Conservation (phyloP, 2,797 vertebrate genomes). For the Pseudochirops cupreus region DNA sequence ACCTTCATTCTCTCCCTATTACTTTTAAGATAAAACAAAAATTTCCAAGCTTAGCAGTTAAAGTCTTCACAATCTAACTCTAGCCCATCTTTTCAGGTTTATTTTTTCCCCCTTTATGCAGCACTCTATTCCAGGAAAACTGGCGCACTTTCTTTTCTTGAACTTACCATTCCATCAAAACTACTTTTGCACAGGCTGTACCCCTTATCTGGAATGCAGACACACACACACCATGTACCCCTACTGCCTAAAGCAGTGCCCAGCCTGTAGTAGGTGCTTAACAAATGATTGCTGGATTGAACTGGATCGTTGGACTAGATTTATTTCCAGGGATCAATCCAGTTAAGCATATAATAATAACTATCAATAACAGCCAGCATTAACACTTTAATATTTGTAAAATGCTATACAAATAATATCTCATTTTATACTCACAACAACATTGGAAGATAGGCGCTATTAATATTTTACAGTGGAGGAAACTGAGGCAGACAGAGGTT, state of each 20-base stretch:
- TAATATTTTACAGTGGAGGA: neutral
- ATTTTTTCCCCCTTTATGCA: neutral
- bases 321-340: neutral
- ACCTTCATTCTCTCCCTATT: neutral
- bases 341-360: neutral
- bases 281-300: neutral
- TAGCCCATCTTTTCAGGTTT: neutral
- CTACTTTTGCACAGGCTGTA: neutral
- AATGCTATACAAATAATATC: neutral
- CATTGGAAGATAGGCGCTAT: neutral
- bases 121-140: neutral
- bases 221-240: neutral
- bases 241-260: neutral
- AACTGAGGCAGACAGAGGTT: neutral
- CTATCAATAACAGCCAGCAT: neutral
- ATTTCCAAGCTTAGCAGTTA: neutral
- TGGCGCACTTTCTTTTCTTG: neutral
- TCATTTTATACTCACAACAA: neutral
- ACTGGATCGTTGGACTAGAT: neutral
- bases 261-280: neutral
- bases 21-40: neutral
- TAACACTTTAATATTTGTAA: neutral
- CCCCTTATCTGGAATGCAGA: neutral
- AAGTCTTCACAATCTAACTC: neutral
- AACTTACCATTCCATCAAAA: neutral